A percentile compares a stretch with the other conserved stretches of the same genome.
Conservation (phyloP, 2,797 vertebrate species). For the Microchirus variegatus region DNA sequence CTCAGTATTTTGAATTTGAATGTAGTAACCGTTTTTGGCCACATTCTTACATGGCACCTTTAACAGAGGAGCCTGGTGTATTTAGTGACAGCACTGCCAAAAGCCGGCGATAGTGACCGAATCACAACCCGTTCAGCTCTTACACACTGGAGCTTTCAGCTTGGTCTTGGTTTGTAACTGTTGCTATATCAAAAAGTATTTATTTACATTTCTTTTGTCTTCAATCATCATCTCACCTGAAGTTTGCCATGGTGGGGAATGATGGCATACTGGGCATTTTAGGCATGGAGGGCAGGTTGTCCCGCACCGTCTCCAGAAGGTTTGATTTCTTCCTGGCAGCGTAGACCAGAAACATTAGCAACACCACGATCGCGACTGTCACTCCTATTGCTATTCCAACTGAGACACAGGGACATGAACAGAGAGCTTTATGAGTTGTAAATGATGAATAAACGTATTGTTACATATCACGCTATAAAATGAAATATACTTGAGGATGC, state of each 20-base stretch:
- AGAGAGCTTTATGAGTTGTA: background rate
- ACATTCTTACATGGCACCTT: too few relatives aligned
- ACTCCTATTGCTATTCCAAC: conserved; percentile 79
- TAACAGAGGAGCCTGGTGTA: too few relatives aligned
- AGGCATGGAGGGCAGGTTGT: conserved; percentile 57
- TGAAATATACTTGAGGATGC: conserved; percentile 60
- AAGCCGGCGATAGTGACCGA: too few relatives aligned
- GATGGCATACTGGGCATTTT: conserved; percentile 40
- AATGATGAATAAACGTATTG: background rate
- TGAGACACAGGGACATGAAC: conserved; percentile 25
- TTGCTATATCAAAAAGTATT: too few relatives aligned
- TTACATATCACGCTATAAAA: background rate
- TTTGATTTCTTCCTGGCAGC: conserved; percentile 61
- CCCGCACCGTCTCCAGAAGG: conserved; percentile 49
- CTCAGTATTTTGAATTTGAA: too few relatives aligned
- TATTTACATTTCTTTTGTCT: background rate
- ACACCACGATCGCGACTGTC: conserved; percentile 53
- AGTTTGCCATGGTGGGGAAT: conserved; percentile 40
- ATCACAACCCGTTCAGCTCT: too few relatives aligned
- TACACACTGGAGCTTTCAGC: too few relatives aligned
- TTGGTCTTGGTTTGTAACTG: too few relatives aligned
- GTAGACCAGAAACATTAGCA: conserved; percentile 69
- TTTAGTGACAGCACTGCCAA: too few relatives aligned
- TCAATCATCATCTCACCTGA: conserved; percentile 71
- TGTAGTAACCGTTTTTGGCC: too few relatives aligned